Evolutionary conservation across 2,888 invertebrate species (phyloP).

Genomic region (Drosophila imparisetae): DNA sequence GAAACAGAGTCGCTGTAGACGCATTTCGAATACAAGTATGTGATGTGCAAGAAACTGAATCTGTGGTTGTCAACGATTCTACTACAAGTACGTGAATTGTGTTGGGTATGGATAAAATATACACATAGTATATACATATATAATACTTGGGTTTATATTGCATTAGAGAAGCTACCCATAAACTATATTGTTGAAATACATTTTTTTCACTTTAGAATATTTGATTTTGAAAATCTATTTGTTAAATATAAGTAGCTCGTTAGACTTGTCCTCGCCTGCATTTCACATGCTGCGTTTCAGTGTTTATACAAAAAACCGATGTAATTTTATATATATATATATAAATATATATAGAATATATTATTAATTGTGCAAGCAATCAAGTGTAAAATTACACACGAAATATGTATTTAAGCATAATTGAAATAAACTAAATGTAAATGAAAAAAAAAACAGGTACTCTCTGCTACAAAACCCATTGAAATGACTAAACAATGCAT

Average conservation of each 20-base stretch:
- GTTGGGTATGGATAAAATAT: constrained; percentile 32
- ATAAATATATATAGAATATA: background rate
- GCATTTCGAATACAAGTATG: constrained; percentile 37
- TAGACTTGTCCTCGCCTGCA: constrained; percentile 29
- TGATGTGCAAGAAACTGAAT: constrained; percentile 69
- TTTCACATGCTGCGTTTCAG: constrained; percentile 31
- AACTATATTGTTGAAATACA: background rate
- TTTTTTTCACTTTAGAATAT: constrained; percentile 7
- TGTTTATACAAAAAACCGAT: constrained; percentile 36
- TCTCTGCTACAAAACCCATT: background rate
- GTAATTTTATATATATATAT: background rate
- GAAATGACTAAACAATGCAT: constrained; percentile 3
- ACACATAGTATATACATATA: background rate
- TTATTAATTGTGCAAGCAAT: constrained; percentile 34
- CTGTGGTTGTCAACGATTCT: constrained; percentile 75
- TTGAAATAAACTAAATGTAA: background rate
- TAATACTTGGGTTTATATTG: constrained; percentile 10
- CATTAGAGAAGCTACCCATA: background rate
- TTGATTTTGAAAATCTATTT: constrained; percentile 39
- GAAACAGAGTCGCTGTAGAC: constrained; percentile 67
- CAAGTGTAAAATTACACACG: constrained; percentile 7
- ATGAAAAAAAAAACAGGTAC: background rate
- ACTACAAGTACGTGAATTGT: constrained; percentile 44
- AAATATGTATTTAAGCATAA: constrained; percentile 12
- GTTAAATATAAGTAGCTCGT: constrained; percentile 51